Evolutionary conservation across 2,888 invertebrate species (phyloP).

Genomic region (Ornithoptera priamus): DNA sequence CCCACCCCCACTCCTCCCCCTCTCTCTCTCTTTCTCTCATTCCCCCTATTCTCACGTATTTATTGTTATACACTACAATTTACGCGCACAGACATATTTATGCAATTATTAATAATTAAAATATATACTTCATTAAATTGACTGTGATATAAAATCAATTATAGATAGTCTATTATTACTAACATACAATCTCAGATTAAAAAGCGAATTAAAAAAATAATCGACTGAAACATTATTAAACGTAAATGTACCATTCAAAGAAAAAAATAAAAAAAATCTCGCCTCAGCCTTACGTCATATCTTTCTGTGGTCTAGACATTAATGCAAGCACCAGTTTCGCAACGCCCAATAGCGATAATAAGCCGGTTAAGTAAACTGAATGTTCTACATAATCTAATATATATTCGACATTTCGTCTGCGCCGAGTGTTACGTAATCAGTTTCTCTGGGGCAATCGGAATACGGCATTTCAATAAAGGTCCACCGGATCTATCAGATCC

Average conservation of each 20-base stretch:
- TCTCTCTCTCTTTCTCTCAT: background rate
- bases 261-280: conserved; percentile 24
- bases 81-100: no score
- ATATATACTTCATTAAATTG: no score
- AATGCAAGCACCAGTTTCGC: conserved; percentile 44
- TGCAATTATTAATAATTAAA: no score
- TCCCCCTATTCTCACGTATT: no score
- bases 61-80: no score
- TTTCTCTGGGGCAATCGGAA: conserved; percentile 25
- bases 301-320: conserved; percentile 46
- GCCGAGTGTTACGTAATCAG: conserved; percentile 36
- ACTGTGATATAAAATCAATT: no score
- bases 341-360: conserved; percentile 41
- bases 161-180: background rate
- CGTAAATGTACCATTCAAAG: background rate
- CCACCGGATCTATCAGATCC: conserved; percentile 24
- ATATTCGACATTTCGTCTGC: conserved; percentile 39
- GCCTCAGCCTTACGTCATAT: conserved; percentile 37
- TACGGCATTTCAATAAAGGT: conserved; percentile 26
- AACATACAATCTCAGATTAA: background rate
- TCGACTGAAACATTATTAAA: background rate
- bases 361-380: conserved; percentile 42
- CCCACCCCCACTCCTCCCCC: conserved; percentile 4
- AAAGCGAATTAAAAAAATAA: background rate
- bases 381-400: conserved; percentile 44